Conservation (phyloP, 2,888 invertebrate species). For the Ischnus inquisitorius region DNA sequence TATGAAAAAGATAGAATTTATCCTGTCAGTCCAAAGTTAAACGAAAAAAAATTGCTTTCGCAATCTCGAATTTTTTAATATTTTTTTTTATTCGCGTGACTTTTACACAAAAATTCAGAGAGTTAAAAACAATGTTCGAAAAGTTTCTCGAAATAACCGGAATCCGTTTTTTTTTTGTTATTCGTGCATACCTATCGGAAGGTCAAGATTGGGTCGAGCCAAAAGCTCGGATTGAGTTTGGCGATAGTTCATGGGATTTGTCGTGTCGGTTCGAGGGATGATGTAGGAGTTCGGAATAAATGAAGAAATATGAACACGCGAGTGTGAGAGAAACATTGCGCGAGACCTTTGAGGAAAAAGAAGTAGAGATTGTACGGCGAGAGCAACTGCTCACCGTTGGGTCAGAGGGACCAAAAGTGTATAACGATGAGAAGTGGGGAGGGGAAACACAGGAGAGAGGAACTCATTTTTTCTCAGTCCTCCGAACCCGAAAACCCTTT, state of each 20-base stretch:
- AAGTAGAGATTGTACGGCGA: constrained; percentile 65
- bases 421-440: constrained; percentile 53
- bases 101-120: no score
- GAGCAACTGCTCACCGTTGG: constrained; percentile 66
- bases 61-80: no score
- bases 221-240: background rate
- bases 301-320: constrained; percentile 69
- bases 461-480: constrained; percentile 83
- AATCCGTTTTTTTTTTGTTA: no score
- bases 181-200: no score
- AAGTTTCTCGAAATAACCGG: no score
- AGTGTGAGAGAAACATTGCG: constrained; percentile 55
- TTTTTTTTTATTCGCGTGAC: no score
- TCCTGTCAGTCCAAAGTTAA: background rate
- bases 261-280: constrained; percentile 63
- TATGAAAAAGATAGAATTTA: background rate
- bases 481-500: constrained; percentile 85
- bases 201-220: no score
- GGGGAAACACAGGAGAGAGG: constrained; percentile 70
- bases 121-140: no score
- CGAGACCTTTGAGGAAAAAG: constrained; percentile 70
- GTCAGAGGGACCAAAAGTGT: constrained; percentile 42
- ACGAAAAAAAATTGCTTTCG: no score
- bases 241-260: constrained; percentile 41
- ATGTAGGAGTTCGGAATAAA: constrained; percentile 75